Evolutionary conservation across 2,888 invertebrate genomes (phyloP).

Genomic region (Thyatira batis): DNA sequence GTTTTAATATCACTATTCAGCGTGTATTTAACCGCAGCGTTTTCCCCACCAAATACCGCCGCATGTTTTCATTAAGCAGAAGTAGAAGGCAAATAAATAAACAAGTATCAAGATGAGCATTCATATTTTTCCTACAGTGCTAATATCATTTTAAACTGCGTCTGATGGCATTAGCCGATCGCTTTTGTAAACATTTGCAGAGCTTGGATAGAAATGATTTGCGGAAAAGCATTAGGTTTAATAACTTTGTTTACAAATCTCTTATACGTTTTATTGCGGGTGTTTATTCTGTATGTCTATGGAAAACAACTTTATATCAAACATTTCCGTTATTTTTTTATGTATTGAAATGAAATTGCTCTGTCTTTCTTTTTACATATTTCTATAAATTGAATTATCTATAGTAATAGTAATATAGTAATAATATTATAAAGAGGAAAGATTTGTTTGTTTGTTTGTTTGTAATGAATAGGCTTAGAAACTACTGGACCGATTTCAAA

Average conservation of each 20-base stretch:
- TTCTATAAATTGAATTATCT: no score
- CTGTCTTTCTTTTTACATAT: no score
- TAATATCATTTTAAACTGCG: background rate
- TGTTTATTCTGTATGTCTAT: no score
- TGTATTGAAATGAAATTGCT: no score
- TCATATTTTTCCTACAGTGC: background rate
- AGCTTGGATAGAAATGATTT: background rate
- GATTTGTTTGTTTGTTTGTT: no score
- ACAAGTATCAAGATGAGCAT: background rate
- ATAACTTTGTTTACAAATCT: background rate
- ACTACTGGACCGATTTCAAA: no score
- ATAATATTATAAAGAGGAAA: no score
- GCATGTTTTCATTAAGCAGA: background rate
- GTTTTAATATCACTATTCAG: no score
- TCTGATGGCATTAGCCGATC: background rate
- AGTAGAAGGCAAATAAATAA: background rate
- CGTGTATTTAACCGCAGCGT: background rate
- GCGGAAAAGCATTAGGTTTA: background rate
- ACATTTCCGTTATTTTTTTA: no score
- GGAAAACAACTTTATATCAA: no score
- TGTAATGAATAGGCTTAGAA: no score
- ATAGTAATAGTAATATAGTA: no score
- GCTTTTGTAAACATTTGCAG: background rate
- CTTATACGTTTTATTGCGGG: background rate
- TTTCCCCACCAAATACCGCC: background rate